A percentile compares a stretch with the other conserved stretches of the same genome.
Evolutionary conservation across 2,113 vertebrate species (phyloP).

Genomic region (Nibea coibor): DNA sequence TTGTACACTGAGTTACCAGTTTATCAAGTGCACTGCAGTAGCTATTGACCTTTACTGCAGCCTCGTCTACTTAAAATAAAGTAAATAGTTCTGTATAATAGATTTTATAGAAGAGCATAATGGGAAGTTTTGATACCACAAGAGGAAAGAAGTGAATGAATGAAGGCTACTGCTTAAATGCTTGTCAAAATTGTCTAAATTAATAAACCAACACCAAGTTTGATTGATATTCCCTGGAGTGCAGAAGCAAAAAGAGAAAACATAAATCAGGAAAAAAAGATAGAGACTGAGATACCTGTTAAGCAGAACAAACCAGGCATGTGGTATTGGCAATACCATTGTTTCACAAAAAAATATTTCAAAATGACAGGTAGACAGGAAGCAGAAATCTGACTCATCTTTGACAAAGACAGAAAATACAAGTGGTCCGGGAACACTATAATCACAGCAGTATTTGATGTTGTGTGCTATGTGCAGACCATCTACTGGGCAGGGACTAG

Average conservation of each 20-base stretch:
- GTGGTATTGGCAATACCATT: not conserved
- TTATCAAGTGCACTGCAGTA: not conserved
- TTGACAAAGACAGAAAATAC: not conserved
- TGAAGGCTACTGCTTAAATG: not conserved
- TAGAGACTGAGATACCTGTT: not conserved
- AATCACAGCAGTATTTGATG: not conserved
- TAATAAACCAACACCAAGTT: not conserved
- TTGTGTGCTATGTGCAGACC: not conserved
- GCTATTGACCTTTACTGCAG: not conserved
- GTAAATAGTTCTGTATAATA: not conserved
- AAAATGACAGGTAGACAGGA: not conserved
- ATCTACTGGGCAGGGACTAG: slow-evolving; percentile 6
- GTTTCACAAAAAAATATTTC: not conserved
- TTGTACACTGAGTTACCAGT: not conserved
- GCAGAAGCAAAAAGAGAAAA: not conserved
- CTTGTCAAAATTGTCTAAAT: not conserved
- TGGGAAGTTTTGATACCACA: not conserved
- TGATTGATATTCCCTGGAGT: not conserved
- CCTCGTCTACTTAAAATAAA: not conserved
- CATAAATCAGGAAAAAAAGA: not conserved
- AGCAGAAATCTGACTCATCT: not conserved
- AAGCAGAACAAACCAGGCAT: not conserved
- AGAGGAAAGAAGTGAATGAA: not conserved
- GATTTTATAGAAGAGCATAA: not conserved
- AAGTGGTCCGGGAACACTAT: not conserved